These are phyloP conservation scores for Augiades crinisus DNA, from an alignment of 2,888 invertebrate genomes.

Conservation along the genomic window DNA sequence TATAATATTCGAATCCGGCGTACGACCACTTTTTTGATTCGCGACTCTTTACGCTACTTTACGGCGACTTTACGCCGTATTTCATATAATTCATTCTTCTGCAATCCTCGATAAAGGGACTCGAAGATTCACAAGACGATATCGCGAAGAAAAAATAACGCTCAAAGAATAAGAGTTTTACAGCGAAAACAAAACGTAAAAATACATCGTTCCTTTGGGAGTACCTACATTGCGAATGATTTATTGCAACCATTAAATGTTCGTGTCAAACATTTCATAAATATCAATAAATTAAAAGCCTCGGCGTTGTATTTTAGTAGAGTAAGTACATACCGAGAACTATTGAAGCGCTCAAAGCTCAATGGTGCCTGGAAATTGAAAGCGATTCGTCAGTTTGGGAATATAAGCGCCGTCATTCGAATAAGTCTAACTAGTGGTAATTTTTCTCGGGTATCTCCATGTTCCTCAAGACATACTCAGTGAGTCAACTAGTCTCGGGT, in stretches of 20 bases:
- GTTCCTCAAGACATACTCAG: background rate
- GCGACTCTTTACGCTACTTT: slow-evolving; percentile 28
- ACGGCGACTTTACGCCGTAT: background rate
- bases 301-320: background rate
- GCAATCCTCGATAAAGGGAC: too few species aligned
- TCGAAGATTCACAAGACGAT: background rate
- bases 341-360: background rate
- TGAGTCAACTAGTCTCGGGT: too few species aligned
- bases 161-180: background rate
- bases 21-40: slow-evolving; percentile 58
- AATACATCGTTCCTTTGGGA: background rate
- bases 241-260: slow-evolving; percentile 6
- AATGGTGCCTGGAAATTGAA: background rate
- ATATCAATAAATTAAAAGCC: slow-evolving; percentile 4
- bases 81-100: slow-evolving; percentile 2
- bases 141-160: background rate
- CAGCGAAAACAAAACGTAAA: slow-evolving; percentile 1
- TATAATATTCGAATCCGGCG: slow-evolving; percentile 62
- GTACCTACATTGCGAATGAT: slow-evolving; percentile 4
- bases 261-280: slow-evolving; percentile 2
- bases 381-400: background rate
- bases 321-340: background rate
- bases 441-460: background rate
- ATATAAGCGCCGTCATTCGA: background rate
- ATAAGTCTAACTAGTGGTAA: too few species aligned